Evolutionary conservation across 37 sponge, comb jelly and placozoan genomes (phyloP).

Genomic region (Aphrocallistes beatrix): DNA sequence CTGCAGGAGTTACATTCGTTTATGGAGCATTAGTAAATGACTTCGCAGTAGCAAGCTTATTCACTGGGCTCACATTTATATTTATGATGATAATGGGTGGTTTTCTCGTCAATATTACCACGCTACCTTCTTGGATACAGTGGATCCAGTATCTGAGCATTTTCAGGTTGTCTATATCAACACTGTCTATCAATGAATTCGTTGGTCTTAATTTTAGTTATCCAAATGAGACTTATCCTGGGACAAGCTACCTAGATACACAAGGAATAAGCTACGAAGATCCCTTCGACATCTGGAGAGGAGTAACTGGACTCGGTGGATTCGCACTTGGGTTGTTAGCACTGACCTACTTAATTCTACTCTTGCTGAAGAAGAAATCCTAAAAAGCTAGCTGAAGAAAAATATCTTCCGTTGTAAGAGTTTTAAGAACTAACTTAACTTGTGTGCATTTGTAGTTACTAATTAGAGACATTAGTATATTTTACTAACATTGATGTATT

Average conservation of each 20-base stretch:
- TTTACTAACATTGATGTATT: too few relatives aligned
- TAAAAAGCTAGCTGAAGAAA: too few relatives aligned
- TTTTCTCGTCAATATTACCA: background rate
- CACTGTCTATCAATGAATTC: background rate
- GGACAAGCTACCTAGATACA: background rate
- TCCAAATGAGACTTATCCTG: background rate
- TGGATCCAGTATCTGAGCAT: slow-evolving; percentile 8
- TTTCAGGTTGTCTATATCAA: background rate
- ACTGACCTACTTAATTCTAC: background rate
- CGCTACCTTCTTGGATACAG: background rate
- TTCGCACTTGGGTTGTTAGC: background rate
- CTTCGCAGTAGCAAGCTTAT: background rate
- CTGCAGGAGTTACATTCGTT: background rate
- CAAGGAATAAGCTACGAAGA: background rate
- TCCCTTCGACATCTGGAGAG: background rate
- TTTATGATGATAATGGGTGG: background rate
- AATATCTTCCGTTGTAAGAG: too few relatives aligned
- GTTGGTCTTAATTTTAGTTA: background rate
- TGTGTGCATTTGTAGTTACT: too few relatives aligned
- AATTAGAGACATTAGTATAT: too few relatives aligned
- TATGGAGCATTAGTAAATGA: background rate
- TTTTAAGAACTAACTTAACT: too few relatives aligned
- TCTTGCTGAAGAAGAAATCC: background rate
- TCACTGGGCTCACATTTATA: background rate
- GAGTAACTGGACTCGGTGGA: background rate